These are phyloP conservation scores for Coccyzus lansbergi DNA, from an alignment of 2,797 vertebrate genomes.

Conservation along the genomic window DNA sequence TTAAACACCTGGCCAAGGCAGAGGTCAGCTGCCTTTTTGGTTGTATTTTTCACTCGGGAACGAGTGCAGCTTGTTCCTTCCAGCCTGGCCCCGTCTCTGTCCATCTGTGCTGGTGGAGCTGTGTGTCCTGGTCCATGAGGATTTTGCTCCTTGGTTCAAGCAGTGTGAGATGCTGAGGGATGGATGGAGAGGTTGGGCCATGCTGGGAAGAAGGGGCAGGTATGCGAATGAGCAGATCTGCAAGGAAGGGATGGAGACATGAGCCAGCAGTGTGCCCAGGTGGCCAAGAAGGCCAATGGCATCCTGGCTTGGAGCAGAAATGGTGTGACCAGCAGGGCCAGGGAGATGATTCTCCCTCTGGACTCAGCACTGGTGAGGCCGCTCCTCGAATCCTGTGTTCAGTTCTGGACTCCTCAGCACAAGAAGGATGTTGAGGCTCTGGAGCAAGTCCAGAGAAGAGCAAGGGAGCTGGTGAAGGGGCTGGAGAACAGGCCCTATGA, in stretches of 20 bases:
- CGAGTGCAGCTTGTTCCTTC: not conserved
- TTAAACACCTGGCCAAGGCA: slow-evolving; percentile 63
- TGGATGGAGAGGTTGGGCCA: not conserved
- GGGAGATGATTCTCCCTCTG: too few species aligned
- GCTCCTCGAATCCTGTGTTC: too few species aligned
- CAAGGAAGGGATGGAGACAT: not conserved
- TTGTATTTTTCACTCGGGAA: not conserved
- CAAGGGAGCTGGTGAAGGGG: too few species aligned
- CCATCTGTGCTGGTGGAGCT: not conserved
- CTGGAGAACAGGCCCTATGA: too few species aligned
- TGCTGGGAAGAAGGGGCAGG: not conserved
- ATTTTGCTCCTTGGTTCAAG: not conserved
- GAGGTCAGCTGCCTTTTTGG: not conserved
- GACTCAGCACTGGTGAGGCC: too few species aligned
- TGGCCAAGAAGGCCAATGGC: too few species aligned
- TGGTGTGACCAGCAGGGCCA: too few species aligned
- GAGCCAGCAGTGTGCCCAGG: too few species aligned
- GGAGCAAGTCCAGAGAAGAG: too few species aligned
- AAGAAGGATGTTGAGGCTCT: too few species aligned
- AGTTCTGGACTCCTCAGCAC: too few species aligned
- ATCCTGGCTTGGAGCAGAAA: too few species aligned
- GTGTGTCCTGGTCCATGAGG: not conserved
- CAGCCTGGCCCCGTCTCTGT: not conserved
- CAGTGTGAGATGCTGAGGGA: not conserved
- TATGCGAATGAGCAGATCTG: not conserved